Base-by-base conservation (phyloP, 1,140 invertebrate genomes). In the Pseudomyrmex flavicornis region DNA sequence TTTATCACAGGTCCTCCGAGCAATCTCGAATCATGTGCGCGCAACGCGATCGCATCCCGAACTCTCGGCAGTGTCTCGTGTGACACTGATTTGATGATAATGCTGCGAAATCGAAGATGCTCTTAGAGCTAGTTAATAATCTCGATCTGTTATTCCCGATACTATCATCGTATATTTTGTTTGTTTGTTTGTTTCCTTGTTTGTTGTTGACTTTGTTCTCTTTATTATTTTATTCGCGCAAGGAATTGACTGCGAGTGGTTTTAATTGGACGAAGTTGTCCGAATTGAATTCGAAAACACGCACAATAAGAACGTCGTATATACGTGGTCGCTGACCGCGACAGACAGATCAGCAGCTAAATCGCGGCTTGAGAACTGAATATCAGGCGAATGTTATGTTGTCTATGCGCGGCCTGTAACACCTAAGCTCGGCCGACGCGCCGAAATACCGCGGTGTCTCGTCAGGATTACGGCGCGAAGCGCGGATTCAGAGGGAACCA, bases 371-470 rank as follows among this genome's bases (percentile, higher is more conserved):
- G 65, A 72, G 48, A 46, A 59, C 50, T 70, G 66, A 59, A 59
- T 79, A 70, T 80, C 54, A n/a, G 54, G 54, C 48, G 76, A 72
- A 70, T 46, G 76, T 80, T 70, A 70, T 72, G 76, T 80, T 70
- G 59, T 80, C 66, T 61, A 80, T 80, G 76, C 76, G 76, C 35
- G 35, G 35, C 20, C 44, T 72, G 66, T 59, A 80, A 80, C 76
- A 80, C 76, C 66, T 80, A 72, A 80, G 76, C 74, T 80, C 35
- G 66, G 15, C 66, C 76, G 46, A 72, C 46, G 66, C 66, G 76
- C 76, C 76, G 66, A 80, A 35, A 80, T 80, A 80, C 76, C 76
- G 76, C 66, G 72, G 80, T 82, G 76, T 80, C 76, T 80, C 76
- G 76, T 80, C 76, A 80, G 76, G 66, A 80, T 80, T 80, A 80